Percentiles rank a stretch among this genome's conserved stretches.
Conservation (phyloP, 2,797 vertebrate genomes). For the Anguilla anguilla region DNA sequence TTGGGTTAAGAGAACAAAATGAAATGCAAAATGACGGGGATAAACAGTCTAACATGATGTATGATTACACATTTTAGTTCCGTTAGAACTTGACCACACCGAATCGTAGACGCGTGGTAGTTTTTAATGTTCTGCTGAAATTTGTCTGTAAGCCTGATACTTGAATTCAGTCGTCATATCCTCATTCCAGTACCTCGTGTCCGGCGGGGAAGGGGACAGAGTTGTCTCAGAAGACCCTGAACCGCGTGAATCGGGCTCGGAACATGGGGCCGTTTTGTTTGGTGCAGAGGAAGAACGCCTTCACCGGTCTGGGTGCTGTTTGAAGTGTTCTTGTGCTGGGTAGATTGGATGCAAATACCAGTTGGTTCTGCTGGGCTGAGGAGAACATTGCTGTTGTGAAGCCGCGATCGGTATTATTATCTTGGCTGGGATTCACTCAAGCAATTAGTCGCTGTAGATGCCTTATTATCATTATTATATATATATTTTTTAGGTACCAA, state of each 20-base stretch:
- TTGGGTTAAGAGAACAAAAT: constrained; percentile 36
- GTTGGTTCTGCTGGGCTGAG: constrained; percentile 19
- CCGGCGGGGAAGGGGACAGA: neutral
- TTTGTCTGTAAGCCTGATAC: constrained; percentile 37
- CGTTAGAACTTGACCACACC: constrained; percentile 64
- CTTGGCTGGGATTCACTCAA: constrained; percentile 60
- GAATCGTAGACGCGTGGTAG: constrained; percentile 44
- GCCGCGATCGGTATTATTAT: constrained; percentile 43
- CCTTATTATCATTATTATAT: constrained; percentile 61
- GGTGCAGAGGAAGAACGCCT: constrained; percentile 27
- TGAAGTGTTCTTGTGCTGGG: constrained; percentile 31
- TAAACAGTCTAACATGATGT: constrained; percentile 40
- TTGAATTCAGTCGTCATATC: constrained; percentile 13
- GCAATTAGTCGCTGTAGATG: constrained; percentile 74
- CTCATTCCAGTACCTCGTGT: neutral
- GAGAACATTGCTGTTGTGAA: constrained; percentile 39
- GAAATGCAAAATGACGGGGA: constrained; percentile 36
- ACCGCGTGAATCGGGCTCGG: constrained; percentile 25
- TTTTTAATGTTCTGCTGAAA: constrained; percentile 54
- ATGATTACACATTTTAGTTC: constrained; percentile 46
- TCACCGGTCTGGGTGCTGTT: constrained; percentile 3
- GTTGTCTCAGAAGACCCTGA: neutral
- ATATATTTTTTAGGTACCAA: constrained; percentile 73
- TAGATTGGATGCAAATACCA: constrained; percentile 15
- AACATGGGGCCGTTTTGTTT: constrained; percentile 1